A percentile compares a stretch with the other conserved stretches of the same genome.
Evolutionary conservation across 2,797 vertebrate species (phyloP).

Genomic region (Tympanoctomys barrerae): DNA sequence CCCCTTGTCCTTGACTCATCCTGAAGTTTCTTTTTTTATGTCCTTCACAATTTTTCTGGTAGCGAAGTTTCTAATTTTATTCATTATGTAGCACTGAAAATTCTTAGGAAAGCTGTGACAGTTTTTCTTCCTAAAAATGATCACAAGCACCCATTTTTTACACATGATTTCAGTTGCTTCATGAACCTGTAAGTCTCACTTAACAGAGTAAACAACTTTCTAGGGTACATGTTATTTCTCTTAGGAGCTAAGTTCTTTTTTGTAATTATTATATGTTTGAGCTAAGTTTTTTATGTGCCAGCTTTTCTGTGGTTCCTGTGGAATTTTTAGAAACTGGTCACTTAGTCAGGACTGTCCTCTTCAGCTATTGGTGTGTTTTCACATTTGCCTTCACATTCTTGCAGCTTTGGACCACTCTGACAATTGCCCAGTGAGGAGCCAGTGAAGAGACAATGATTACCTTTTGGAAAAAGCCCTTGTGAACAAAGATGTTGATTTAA

Average conservation of each 20-base stretch:
- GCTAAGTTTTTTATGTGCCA: not conserved
- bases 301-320: slow-evolving; percentile 17
- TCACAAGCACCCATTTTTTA: not conserved
- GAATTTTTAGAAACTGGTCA: slow-evolving; percentile 46
- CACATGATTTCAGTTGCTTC: not conserved
- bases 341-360: not conserved
- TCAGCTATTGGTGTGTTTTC: slow-evolving; percentile 28
- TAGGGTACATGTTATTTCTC: not conserved
- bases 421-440: not conserved
- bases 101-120: not conserved
- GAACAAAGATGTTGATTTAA: not conserved
- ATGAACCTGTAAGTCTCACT: not conserved
- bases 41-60: not conserved
- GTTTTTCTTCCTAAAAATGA: not conserved
- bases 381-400: slow-evolving; percentile 60
- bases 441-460: not conserved
- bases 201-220: not conserved
- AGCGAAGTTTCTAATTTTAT: not conserved
- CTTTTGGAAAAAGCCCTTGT: not conserved
- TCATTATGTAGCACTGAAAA: not conserved
- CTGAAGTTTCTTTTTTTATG: not conserved
- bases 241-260: not conserved
- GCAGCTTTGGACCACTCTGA: slow-evolving; percentile 17
- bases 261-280: too few species aligned
- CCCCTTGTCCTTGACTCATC: slow-evolving; percentile 49